These are phyloP conservation scores for Etheostoma nigrum DNA, from an alignment of 2,797 vertebrate species.

Conservation along the genomic window DNA sequence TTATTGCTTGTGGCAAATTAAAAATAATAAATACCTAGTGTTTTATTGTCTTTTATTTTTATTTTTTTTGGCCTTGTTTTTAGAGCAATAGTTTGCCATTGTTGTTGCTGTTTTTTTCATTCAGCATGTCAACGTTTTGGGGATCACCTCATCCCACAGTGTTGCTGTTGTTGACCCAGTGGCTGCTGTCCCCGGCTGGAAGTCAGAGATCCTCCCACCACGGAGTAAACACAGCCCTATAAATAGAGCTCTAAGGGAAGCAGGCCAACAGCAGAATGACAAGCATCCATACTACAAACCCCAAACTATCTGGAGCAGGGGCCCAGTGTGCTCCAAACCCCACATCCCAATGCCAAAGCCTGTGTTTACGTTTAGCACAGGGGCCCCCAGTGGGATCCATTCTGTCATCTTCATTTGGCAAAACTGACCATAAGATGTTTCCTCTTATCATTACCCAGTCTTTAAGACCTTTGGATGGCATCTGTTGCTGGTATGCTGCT, in stretches of 20 bases:
- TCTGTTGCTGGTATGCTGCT: slow-evolving; percentile 51
- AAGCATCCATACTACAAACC: slow-evolving; percentile 73
- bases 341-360: slow-evolving; percentile 47
- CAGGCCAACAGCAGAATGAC: slow-evolving; percentile 72
- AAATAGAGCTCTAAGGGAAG: slow-evolving; percentile 76
- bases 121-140: slow-evolving; percentile 19
- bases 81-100: not conserved
- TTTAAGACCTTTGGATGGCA: slow-evolving; percentile 14
- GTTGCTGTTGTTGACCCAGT: slow-evolving; percentile 56
- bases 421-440: slow-evolving; percentile 55
- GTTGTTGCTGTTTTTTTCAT: slow-evolving; percentile 18
- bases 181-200: slow-evolving; percentile 42
- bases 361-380: slow-evolving; percentile 19
- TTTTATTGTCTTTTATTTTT: not conserved
- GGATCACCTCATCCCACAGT: slow-evolving; percentile 41
- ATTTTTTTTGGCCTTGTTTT: not conserved
- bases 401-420: slow-evolving; percentile 55
- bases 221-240: slow-evolving; percentile 79
- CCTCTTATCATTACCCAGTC: slow-evolving; percentile 37
- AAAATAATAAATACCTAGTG: not conserved
- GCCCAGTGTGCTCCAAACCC: slow-evolving; percentile 33
- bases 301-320: slow-evolving; percentile 38
- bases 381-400: slow-evolving; percentile 28
- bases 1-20: not conserved
- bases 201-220: slow-evolving; percentile 55